Conservation (phyloP, 2,888 invertebrate genomes). For the Acrocera orbiculus region DNA sequence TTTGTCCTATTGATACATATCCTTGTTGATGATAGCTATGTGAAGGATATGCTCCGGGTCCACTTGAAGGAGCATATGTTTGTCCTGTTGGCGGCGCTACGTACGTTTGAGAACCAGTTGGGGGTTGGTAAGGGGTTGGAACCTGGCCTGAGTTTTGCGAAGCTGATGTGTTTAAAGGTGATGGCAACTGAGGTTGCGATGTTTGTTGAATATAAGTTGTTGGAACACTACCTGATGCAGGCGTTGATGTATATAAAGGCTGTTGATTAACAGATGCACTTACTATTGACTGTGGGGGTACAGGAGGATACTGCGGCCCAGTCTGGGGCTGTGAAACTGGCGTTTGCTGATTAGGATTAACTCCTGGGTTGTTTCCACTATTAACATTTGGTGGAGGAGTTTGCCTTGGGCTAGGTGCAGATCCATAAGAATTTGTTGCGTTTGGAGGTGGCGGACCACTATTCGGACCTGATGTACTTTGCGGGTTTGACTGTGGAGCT, state of each 20-base stretch:
- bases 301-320: no score
- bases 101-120: conserved; percentile 26
- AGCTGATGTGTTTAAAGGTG: conserved; percentile 23
- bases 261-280: conserved; percentile 19
- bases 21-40: conserved; percentile 38
- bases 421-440: no score
- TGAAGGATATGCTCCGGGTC: conserved; percentile 34
- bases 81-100: conserved; percentile 24
- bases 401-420: conserved; percentile 18
- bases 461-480: no score
- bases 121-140: conserved; percentile 28
- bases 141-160: conserved; percentile 27
- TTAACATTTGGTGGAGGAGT: no score
- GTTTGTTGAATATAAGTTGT: conserved; percentile 22
- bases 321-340: no score
- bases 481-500: no score
- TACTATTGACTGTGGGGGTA: conserved; percentile 17
- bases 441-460: no score
- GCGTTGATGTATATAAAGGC: conserved; percentile 25
- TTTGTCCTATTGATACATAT: conserved; percentile 40
- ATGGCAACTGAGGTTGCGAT: conserved; percentile 23
- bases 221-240: conserved; percentile 19
- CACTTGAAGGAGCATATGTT: conserved; percentile 26
- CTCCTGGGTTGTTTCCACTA: no score
- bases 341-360: no score